These are phyloP conservation scores for Pocillopora meandrina DNA, from an alignment of 92 coral and sea anemone species.

Conservation along the genomic window DNA sequence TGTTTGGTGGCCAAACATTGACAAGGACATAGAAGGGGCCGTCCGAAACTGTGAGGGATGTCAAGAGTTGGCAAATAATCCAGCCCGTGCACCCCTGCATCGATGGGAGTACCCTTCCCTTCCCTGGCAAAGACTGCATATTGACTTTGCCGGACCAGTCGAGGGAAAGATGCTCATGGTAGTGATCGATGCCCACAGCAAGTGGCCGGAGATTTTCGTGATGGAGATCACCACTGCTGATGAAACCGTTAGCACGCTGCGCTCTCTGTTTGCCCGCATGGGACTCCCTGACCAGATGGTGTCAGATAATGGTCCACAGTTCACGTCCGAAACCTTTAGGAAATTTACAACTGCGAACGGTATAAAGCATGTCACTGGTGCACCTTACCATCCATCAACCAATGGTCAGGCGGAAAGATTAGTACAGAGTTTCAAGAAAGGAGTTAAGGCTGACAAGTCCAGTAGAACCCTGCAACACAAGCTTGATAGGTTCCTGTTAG, in stretches of 20 bases:
- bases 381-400: constrained; percentile 44
- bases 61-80: constrained; percentile 17
- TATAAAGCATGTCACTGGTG: background rate
- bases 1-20: too few species aligned
- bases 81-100: constrained; percentile 9
- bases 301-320: too few species aligned
- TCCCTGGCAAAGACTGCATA: too few species aligned
- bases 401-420: constrained; percentile 61
- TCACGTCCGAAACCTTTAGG: background rate
- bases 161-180: constrained; percentile 39
- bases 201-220: constrained; percentile 66
- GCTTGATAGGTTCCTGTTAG: constrained; percentile 28
- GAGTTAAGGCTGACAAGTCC: background rate
- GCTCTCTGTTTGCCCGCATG: too few species aligned
- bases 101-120: background rate
- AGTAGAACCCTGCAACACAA: background rate
- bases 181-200: constrained; percentile 54
- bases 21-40: too few species aligned
- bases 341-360: constrained; percentile 2
- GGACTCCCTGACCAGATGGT: too few species aligned
- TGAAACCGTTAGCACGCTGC: too few species aligned
- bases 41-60: constrained; percentile 51
- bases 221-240: too few species aligned
- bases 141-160: constrained; percentile 54
- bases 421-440: constrained; percentile 5